Evolutionary conservation across 2,888 invertebrate species (phyloP).

Genomic region (Lamellibrachia columna): DNA sequence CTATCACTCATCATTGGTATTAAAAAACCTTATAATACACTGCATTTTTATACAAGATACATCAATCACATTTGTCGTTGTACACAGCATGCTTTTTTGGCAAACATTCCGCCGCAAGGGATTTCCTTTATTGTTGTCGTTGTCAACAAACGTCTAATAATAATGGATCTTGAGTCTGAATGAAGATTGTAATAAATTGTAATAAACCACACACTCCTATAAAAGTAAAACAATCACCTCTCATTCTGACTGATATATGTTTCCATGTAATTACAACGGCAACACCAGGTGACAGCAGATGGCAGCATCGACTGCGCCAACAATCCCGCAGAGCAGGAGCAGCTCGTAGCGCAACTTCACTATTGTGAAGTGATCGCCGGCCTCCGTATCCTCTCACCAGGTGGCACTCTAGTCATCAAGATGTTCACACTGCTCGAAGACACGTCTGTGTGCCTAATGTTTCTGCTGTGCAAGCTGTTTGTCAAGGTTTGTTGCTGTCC

Average conservation of each 20-base stretch:
- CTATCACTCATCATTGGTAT: no score
- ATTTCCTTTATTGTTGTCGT: no score
- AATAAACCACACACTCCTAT: no score
- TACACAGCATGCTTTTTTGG: no score
- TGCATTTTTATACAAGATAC: no score
- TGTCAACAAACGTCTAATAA: no score
- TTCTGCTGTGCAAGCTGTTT: conserved; percentile 81
- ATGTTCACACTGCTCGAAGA: conserved; percentile 90
- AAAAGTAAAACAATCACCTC: no score
- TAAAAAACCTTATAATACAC: no score
- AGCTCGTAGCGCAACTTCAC: conserved; percentile 79
- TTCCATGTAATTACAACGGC: not conserved
- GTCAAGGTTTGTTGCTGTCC: conserved; percentile 58
- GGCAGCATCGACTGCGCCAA: conserved; percentile 90
- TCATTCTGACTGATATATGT: not conserved
- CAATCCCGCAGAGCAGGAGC: conserved; percentile 88
- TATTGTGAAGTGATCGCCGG: conserved; percentile 86
- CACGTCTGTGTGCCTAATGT: conserved; percentile 81
- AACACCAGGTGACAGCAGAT: conserved; percentile 85
- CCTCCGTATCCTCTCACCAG: conserved; percentile 75
- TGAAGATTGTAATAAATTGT: no score
- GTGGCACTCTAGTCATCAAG: conserved; percentile 85
- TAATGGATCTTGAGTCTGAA: no score
- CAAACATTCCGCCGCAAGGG: no score
- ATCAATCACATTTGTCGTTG: no score